phyloP scores from a whole-genome alignment of 2,888 invertebrate genomes.

The Meandrusa payeni region DNA sequence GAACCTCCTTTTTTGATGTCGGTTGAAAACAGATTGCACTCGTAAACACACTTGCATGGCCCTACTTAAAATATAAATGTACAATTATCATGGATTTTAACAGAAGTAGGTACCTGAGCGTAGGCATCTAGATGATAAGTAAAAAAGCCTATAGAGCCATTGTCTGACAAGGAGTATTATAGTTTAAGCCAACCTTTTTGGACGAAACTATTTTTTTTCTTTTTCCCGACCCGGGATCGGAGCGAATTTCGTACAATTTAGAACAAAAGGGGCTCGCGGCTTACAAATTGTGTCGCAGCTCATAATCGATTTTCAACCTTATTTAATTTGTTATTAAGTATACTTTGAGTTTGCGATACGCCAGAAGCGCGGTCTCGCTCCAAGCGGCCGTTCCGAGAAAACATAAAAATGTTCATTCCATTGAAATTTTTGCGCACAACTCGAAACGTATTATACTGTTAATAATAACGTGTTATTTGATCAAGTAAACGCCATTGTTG shows the following conservation, averaged over 20 bases:
- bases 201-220: constrained; percentile 21
- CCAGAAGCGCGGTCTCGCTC: constrained; percentile 20
- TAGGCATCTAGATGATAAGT: constrained; percentile 3
- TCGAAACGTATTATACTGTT: constrained; percentile 23
- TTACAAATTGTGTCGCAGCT: constrained; percentile 30
- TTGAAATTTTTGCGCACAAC: constrained; percentile 31
- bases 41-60: too few relatives aligned
- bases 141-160: constrained; percentile 13
- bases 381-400: constrained; percentile 27
- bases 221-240: constrained; percentile 32
- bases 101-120: constrained; percentile 9
- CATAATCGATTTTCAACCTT: constrained; percentile 22
- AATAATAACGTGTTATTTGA: constrained; percentile 22
- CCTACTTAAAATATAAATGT: too few relatives aligned
- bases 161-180: constrained; percentile 24
- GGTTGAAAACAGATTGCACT: too few relatives aligned
- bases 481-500: constrained; percentile 21
- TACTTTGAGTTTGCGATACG: neutral
- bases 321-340: too few relatives aligned
- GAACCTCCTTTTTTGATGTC: too few relatives aligned
- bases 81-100: too few relatives aligned
- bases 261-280: constrained; percentile 54
- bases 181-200: constrained; percentile 22
- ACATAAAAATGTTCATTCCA: constrained; percentile 28
- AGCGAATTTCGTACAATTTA: constrained; percentile 54